A percentile compares a stretch with the other conserved stretches of the same genome.
Evolutionary conservation across 2,113 vertebrate genomes (phyloP).

Genomic region (Oryzias celebensis): DNA sequence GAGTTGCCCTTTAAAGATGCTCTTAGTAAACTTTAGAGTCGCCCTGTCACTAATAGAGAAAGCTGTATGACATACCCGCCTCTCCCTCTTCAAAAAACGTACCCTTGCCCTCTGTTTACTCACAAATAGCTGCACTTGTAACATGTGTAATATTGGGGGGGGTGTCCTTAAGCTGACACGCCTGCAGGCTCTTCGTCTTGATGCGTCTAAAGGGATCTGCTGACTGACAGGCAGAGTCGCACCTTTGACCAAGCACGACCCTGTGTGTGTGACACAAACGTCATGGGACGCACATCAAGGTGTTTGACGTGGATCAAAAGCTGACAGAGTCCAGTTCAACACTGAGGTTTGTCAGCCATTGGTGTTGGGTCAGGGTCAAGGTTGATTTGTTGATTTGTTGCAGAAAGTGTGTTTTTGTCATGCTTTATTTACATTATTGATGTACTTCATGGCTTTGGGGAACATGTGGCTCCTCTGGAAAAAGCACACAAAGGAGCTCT

Average conservation of each 20-base stretch:
- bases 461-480: conserved; percentile 35
- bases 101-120: conserved; percentile 14
- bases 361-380: conserved; percentile 41
- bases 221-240: conserved; percentile 60
- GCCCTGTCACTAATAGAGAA: conserved; percentile 41
- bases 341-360: conserved; percentile 18
- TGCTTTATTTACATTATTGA: conserved; percentile 56
- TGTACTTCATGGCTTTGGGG: conserved; percentile 35
- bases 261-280: conserved; percentile 5
- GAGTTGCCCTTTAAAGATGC: conserved; percentile 40
- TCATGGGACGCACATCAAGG: conserved; percentile 17
- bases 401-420: conserved; percentile 49
- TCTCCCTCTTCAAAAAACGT: conserved; percentile 2
- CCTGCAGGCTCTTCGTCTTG: conserved; percentile 45
- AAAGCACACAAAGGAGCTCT: conserved; percentile 24
- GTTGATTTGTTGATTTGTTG: conserved; percentile 51
- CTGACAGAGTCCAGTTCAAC: conserved; percentile 15
- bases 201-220: conserved; percentile 55
- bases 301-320: conserved; percentile 5
- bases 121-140: conserved; percentile 31
- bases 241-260: conserved; percentile 28
- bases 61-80: conserved; percentile 31
- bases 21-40: conserved; percentile 66
- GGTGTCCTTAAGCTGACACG: conserved; percentile 48
- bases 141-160: conserved; percentile 25